These are phyloP conservation scores for Mola mola DNA, from an alignment of 2,113 vertebrate species.

Conservation along the genomic window DNA sequence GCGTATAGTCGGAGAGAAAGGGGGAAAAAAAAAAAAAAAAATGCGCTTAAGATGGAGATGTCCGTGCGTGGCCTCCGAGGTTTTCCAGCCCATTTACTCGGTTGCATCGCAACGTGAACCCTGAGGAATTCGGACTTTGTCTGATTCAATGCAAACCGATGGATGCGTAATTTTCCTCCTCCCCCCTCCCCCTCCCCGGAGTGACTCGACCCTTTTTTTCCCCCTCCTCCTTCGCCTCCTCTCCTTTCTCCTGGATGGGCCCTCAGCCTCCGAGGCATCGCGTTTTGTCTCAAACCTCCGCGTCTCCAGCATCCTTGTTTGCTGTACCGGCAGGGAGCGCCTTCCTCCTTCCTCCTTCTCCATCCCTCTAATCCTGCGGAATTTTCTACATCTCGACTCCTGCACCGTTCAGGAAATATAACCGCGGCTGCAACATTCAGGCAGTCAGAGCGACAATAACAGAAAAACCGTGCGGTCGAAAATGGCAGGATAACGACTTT, in stretches of 20 bases:
- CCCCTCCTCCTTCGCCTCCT: conserved; percentile 42
- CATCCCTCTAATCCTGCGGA: conserved; percentile 55
- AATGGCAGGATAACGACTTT: conserved; percentile 70
- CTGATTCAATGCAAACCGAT: conserved; percentile 78
- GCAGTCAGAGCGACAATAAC: background rate
- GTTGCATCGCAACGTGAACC: conserved; percentile 75
- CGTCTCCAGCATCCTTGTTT: conserved; percentile 78
- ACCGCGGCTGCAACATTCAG: conserved; percentile 39
- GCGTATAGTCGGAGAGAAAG: conserved; percentile 11
- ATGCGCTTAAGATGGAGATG: conserved; percentile 64
- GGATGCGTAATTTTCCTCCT: conserved; percentile 76
- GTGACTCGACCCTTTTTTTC: conserved; percentile 84
- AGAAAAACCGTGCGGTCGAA: conserved; percentile 49
- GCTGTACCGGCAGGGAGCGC: conserved; percentile 66
- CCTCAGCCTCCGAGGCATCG: conserved; percentile 82
- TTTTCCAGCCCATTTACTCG: conserved; percentile 75
- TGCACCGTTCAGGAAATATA: conserved; percentile 8
- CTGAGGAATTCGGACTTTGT: conserved; percentile 80
- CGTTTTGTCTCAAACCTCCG: conserved; percentile 82
- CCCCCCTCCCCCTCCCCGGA: conserved; percentile 47
- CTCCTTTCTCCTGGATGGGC: conserved; percentile 75
- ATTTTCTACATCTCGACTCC: conserved; percentile 50
- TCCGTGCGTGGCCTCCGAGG: conserved; percentile 56
- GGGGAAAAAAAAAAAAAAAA: conserved; percentile 24
- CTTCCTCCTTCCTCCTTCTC: conserved; percentile 54